Conservation (phyloP, 2,797 vertebrate species). For the Myripristis murdjan region DNA sequence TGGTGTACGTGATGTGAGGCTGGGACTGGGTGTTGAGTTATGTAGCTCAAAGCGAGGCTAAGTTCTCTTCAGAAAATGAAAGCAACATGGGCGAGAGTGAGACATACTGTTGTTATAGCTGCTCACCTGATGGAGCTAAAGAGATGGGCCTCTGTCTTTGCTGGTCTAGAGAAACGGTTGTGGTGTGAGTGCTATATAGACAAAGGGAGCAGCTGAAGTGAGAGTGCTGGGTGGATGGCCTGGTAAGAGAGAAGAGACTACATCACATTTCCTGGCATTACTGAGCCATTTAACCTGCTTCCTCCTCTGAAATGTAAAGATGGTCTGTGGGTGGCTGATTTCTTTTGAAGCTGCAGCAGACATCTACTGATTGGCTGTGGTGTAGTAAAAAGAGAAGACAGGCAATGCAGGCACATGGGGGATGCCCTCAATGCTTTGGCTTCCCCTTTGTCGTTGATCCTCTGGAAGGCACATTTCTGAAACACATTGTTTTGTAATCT, state of each 20-base stretch:
- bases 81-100: constrained; percentile 23
- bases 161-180: constrained; percentile 66
- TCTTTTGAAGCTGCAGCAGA: constrained; percentile 43
- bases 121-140: constrained; percentile 62
- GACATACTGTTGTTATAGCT: constrained; percentile 83
- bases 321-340: constrained; percentile 39
- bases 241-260: constrained; percentile 52
- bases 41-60: constrained; percentile 1
- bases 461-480: constrained; percentile 12
- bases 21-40: background rate
- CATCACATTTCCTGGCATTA: constrained; percentile 64
- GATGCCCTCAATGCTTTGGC: constrained; percentile 19
- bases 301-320: constrained; percentile 56
- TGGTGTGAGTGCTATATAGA: too few relatives aligned
- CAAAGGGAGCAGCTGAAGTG: constrained; percentile 14
- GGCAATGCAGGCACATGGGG: constrained; percentile 25
- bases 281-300: constrained; percentile 52
- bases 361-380: constrained; percentile 24
- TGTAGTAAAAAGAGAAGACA: constrained; percentile 19
- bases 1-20: background rate
- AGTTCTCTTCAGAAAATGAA: background rate
- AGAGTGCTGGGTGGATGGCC: constrained; percentile 4
- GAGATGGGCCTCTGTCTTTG: constrained; percentile 86
- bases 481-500: background rate
- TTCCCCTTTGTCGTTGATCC: constrained; percentile 25